A percentile compares a stretch with the other conserved stretches of the same genome.
phyloP scores from a whole-genome alignment of 2,113 vertebrate species.

The Arizona elegans region DNA sequence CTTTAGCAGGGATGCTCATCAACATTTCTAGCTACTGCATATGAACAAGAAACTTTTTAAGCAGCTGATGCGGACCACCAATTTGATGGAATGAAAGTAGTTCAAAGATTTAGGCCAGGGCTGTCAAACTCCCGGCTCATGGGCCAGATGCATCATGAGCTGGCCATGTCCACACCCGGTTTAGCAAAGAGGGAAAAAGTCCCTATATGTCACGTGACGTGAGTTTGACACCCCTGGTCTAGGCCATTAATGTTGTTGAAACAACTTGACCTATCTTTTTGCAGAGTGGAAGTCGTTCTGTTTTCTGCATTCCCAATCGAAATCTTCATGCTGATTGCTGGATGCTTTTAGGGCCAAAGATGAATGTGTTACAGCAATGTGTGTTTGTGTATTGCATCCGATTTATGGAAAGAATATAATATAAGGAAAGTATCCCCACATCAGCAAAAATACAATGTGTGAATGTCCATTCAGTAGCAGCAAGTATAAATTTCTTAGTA shows the following conservation, averaged over 20 bases:
- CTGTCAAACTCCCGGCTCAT: too few species aligned
- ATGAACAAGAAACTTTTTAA: neutral
- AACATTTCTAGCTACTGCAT: neutral
- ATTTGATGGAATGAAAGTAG: neutral
- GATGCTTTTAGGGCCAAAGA: neutral
- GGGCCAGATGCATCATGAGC: too few species aligned
- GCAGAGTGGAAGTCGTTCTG: neutral
- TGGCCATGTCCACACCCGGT: too few species aligned
- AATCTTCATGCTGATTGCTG: neutral
- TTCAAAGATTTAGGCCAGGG: neutral
- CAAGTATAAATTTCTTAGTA: neutral
- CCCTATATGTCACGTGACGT: too few species aligned
- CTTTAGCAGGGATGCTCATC: neutral
- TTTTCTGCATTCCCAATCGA: neutral
- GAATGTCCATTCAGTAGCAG: neutral
- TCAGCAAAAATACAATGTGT: neutral
- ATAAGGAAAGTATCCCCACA: neutral
- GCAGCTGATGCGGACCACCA: neutral
- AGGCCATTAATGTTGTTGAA: too few species aligned
- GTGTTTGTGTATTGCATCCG: neutral
- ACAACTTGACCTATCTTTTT: neutral
- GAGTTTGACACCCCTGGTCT: neutral
- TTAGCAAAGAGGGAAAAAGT: too few species aligned
- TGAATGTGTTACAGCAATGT: neutral
- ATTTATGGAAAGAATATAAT: neutral